phyloP scores from a whole-genome alignment of 2,797 vertebrate genomes.

The Rhyacichthys aspro region DNA sequence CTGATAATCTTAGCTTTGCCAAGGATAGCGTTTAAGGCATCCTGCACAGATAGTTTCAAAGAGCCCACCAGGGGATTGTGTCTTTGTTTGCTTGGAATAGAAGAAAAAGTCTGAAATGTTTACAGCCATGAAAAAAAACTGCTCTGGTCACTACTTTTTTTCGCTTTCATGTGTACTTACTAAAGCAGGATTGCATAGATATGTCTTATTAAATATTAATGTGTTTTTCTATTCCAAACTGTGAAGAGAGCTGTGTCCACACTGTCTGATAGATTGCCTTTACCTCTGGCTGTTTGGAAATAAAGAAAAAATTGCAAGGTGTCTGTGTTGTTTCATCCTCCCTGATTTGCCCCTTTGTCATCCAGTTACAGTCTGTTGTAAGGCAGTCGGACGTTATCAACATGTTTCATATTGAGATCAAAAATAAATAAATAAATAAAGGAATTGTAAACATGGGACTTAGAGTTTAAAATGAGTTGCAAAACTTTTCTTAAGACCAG shows the following conservation, averaged over 20 bases:
- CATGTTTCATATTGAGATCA: no score
- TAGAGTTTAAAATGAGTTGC: background rate
- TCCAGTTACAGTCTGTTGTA: no score
- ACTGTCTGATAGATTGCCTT: conserved; percentile 40
- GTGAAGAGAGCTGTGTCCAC: conserved; percentile 52
- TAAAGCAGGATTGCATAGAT: conserved; percentile 26
- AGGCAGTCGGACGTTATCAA: no score
- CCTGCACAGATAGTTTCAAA: conserved; percentile 30
- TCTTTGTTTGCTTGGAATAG: conserved; percentile 27
- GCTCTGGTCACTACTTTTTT: conserved; percentile 16
- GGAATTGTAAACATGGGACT: background rate
- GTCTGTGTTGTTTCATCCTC: conserved; percentile 18
- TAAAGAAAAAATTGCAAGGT: conserved; percentile 31
- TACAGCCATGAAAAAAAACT: no score
- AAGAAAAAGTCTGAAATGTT: no score
- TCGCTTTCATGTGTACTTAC: conserved; percentile 24
- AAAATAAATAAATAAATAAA: background rate
- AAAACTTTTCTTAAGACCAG: background rate
- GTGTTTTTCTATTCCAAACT: conserved; percentile 57
- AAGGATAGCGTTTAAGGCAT: conserved; percentile 36
- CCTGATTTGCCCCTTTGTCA: background rate
- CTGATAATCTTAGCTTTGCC: conserved; percentile 47
- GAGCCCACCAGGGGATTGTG: background rate
- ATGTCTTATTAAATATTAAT: conserved; percentile 59
- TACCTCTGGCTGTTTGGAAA: conserved; percentile 42